Evolutionary conservation across 2,888 invertebrate genomes (phyloP), one percentile per base, ranked within the genome.

Genomic region (Cheilosia vernalis): DNA sequence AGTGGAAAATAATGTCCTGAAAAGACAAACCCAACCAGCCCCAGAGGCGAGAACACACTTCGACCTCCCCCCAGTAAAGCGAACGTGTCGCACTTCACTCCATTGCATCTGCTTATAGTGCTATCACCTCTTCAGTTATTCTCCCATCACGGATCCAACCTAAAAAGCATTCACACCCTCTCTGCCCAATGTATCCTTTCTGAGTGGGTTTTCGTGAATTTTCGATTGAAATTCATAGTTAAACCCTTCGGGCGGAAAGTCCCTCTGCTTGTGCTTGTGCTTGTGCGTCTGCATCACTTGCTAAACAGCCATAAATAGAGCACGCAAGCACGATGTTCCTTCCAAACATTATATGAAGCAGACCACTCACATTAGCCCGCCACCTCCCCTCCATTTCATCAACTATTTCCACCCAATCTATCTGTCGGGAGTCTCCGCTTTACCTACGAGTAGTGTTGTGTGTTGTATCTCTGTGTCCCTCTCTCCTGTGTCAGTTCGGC

Each of bases 171-270:
- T 58, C 64, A 69, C 73, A 79, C 44, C 63, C 78, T 42, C 78
- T 37, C 27, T 17, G 42, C 9, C 9, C 70, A 17, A 19, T 17
- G 27, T 19, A 33, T n/a, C 53, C 42, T n/a, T 58, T 19, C 58
- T 64, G 40, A 27, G 61, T 60, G 58, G 30, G 55, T 56, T 76
- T 64, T 70, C 77, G 69, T 82, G 63, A 79, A 69, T 67, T 56
- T 79, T 74, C 80, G 84, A 84, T 80, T 76, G 73, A 84, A 84
- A 84, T 84, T 84, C 84, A 84, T 84, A 84, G 69, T 61, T 70
- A 61, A 84, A 27, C 69, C 74, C 73, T 69, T 73, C 40, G 44
- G 44, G 49, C 56, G 19, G n/a, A 49, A 24, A 30, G 42, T 40
- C 27, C 19, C 40, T 44, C 21, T 13, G 37, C 37, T 13, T 13